Evolutionary conservation across 2,113 vertebrate species (phyloP).

Genomic region (Aepyceros melampus): DNA sequence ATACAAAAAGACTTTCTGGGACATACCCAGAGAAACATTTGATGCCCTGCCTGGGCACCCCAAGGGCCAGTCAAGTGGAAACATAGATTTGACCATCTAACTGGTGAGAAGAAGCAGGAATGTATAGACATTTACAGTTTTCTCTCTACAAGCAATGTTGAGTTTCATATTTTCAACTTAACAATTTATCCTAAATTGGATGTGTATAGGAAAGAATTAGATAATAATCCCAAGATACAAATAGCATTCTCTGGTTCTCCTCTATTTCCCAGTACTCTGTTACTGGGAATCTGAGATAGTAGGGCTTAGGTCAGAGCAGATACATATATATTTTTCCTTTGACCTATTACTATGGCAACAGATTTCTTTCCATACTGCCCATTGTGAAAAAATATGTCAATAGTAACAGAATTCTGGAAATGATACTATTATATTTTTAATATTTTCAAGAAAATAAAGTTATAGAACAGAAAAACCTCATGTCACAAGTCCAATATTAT

Average conservation of each 20-base stretch:
- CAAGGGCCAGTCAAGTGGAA: not conserved
- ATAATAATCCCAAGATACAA: not conserved
- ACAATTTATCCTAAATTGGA: not conserved
- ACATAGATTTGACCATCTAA: not conserved
- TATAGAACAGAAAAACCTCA: not conserved
- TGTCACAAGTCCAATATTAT: not conserved
- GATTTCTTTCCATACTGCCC: not conserved
- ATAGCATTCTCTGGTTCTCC: not conserved
- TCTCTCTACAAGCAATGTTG: not conserved
- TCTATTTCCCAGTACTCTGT: not conserved
- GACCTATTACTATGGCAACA: not conserved
- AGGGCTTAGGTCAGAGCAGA: not conserved
- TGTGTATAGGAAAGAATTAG: not conserved
- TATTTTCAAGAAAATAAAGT: not conserved
- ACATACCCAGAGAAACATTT: not conserved
- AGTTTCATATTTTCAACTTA: not conserved
- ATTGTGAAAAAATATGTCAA: not conserved
- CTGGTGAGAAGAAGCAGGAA: not conserved
- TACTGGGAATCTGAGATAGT: not conserved
- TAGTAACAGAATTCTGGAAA: not conserved
- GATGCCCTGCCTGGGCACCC: not conserved
- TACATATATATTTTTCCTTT: not conserved
- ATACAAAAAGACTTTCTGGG: not conserved
- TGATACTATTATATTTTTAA: not conserved
- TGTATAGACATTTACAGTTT: not conserved